Evolutionary conservation across 1,140 invertebrate species (phyloP), one percentile per base, ranked within the genome.

Genomic region (Drosophila setifemur): DNA sequence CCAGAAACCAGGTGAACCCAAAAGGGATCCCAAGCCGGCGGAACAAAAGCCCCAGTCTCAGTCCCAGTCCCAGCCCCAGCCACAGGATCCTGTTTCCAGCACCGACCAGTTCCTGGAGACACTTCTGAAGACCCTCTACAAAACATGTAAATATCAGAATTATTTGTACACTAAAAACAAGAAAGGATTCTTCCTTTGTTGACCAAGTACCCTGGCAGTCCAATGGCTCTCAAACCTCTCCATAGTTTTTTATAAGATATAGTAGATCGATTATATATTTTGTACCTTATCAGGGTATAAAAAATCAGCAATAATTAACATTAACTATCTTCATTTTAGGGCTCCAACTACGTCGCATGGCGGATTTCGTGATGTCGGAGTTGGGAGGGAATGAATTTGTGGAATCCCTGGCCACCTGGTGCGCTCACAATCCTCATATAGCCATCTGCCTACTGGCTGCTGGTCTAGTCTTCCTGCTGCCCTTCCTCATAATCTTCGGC

Each of bases 361-460:
- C 18, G 0, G 28, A 48, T 12, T 50, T 49, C 28, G 40, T 82
- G 1, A 78, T 89, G 88, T 23, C 42, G 16, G 88, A 90, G 4
- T 28, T 79, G 28, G 88, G 88, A 4, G 88, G 81, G 14, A 75
- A 78, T 45, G 81, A 89, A n/a, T 8, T 89, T 0, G 21, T 90
- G 2, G 85, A 90, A 14, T 33, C 52, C 7, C 19, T 44, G 0
- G 42, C 53, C 2, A 26, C 52, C 11, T 88, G 87, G 78, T 81
- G 74, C 25, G 52, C 71, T 2, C 61, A 67, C 23, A 76, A 90
- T 74, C 89, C 89, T 0, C 76, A 86, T 29, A 43, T 73, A 16
- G 77, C 89, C 9, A 71, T 90, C 16, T 81, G 73, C 21, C 16
- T 88, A 12, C 12, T 88, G 8, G 73, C 83, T 4, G 85, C 55